Base-by-base conservation (phyloP, 2,113 vertebrate genomes). In the Hystrix cristata region DNA sequence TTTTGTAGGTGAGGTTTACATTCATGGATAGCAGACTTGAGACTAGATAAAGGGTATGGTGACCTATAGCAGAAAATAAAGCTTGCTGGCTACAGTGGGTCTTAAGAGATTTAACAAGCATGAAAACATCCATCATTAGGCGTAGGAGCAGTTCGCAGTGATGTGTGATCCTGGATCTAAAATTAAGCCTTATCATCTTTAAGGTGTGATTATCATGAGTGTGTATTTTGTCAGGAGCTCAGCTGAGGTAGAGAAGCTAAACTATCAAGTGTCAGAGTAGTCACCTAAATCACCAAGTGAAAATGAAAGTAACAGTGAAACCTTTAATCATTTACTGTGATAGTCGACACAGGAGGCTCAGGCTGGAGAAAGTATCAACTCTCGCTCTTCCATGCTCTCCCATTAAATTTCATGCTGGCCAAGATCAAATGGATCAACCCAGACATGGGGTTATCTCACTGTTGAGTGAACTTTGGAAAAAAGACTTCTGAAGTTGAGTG, bases 121-220 rank as follows among this genome's bases (percentile, higher is more conserved):
- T 80, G 64, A 79, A 94, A 88, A 13, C 14, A 59, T 64, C 62
- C 84, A 69, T 60, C 65, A 82, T 79, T 89, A 92, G 90, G 48
- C 86, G 4, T 64, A 89, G 46, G 38, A 67, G 60, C 16, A 74
- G 76, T n/a, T 90, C 21, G n/a, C 71, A 93, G 62, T 87, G 38
- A 94, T n/a, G 7, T n/a, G 16, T 81, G 67, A 78, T 79, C 48
- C n/a, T 94, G n/a, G 53, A 46, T 79, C 46, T 87, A 90, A 95
- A 93, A 71, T 92, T 85, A 92, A 86, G 2, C 4, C 31, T 38
- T 43, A 21, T 31, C 86, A 67, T 91, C n/a, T 72, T 64, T 72
- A 87, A 93, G 85, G 60, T 53, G 27, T 27, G 16, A 83, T 78
- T 87, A 71, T 60, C 55, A 31, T 64, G 53, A 92, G 19, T 69